Evolutionary conservation across 1,140 invertebrate species (phyloP).

Genomic region (Trichonephila clavipes): DNA sequence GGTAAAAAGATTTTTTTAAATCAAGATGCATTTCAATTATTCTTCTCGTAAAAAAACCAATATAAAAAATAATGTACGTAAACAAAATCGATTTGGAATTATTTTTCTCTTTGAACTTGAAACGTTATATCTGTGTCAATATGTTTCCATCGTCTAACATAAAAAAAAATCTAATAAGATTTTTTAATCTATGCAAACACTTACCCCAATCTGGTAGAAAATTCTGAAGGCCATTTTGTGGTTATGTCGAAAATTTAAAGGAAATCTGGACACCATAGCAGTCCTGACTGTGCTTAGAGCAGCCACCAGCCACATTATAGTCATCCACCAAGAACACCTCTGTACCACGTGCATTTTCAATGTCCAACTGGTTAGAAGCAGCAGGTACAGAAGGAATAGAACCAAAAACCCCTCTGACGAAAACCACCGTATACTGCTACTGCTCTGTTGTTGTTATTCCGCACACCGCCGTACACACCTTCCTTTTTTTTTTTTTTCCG

Average conservation of each 20-base stretch:
- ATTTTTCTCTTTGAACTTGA: no score
- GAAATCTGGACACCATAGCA: slow-evolving; percentile 75
- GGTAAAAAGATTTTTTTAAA: no score
- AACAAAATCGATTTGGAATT: no score
- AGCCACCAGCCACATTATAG: slow-evolving; percentile 33
- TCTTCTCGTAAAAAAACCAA: no score
- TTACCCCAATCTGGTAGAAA: slow-evolving; percentile 76
- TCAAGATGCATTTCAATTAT: no score
- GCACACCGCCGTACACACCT: background rate
- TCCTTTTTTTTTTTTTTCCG: background rate
- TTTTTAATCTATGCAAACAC: background rate
- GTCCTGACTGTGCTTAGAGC: slow-evolving; percentile 54
- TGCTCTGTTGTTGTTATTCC: background rate
- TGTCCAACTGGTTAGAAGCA: background rate
- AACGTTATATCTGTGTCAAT: no score
- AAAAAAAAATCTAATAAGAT: background rate
- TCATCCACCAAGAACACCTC: slow-evolving; percentile 63
- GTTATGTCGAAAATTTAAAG: slow-evolving; percentile 69
- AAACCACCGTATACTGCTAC: background rate
- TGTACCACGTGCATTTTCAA: slow-evolving; percentile 50
- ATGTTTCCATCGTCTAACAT: no score
- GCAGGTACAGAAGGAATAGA: background rate
- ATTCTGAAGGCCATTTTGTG: slow-evolving; percentile 74
- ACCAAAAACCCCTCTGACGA: background rate
- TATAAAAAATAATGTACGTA: no score